These are phyloP conservation scores for Drosophila nigricruria DNA, from an alignment of 2,888 invertebrate genomes.

Conservation along the genomic window DNA sequence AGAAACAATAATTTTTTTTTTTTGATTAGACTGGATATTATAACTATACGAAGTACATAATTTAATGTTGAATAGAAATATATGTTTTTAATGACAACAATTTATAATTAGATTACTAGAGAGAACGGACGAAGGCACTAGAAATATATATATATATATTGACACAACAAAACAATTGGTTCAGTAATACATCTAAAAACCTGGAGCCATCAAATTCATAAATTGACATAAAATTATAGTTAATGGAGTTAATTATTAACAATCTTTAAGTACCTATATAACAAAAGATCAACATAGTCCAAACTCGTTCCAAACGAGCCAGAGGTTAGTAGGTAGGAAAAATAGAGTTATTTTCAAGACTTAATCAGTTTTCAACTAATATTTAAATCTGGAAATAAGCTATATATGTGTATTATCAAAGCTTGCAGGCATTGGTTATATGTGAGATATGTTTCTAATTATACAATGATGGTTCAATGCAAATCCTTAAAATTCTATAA, in stretches of 20 bases:
- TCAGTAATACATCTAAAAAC: not conserved
- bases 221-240: not conserved
- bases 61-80: not conserved
- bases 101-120: not conserved
- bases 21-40: constrained; percentile 1
- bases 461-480: constrained; percentile 1
- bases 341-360: not conserved
- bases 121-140: constrained; percentile 6
- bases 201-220: not conserved
- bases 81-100: constrained; percentile 3
- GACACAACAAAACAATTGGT: constrained; percentile 1
- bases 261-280: not conserved
- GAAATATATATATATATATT: constrained; percentile 9
- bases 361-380: not conserved
- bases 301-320: not conserved
- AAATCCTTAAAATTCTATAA: not conserved
- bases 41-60: not conserved
- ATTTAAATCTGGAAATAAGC: not conserved
- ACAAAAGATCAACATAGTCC: not conserved
- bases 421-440: not conserved
- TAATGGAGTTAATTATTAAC: not conserved
- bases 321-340: not conserved
- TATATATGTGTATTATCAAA: not conserved
- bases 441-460: constrained; percentile 3
- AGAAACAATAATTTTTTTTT: not conserved